Base-by-base conservation (phyloP, 1,140 invertebrate species). In the Cheumatopsyche charites region DNA sequence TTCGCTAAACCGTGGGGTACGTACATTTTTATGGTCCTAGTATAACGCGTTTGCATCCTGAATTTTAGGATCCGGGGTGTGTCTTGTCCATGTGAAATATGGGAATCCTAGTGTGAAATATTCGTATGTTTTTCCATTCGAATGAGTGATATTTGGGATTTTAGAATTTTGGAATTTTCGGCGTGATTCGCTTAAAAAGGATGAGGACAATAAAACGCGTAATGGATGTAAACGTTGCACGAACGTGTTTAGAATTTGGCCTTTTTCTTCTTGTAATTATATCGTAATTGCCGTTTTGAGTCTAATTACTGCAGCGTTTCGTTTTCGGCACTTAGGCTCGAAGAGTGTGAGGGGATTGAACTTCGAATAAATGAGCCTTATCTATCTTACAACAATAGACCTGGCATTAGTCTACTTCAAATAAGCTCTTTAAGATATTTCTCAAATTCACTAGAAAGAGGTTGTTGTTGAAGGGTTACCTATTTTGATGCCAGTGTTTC, bases 1-100 rank as follows among this genome's bases (percentile, higher is more conserved):
- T 58, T 58, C 17, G 55, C 12, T 58, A 21, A 58, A 23, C 19
- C 23, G 6, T 36, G 23, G 55, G 21, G 9, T 7, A 58, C 12
- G 21, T 19, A 12, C 23, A 58, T 58, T 58, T 58, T 58, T 58
- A 58, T 25, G 55, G 23, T n/a, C 55, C 55, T 23, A 26, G 55
- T 19, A 23, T 58, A 58, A 58, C 55, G 23, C 21, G 55, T 58
- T 26, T 58, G 55, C 17, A 26, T 58, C 55, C 4, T 25, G 55
- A 58, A 13, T 19, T 4, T 5, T 23, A 2, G 6, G 25, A 58
- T 21, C 21, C 23, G 23, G 55, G 55, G 55, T 26, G 55, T 58
- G 55, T 58, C 55, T 17, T 4, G 11, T 13, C 21, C 11, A 17
- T 4, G 23, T 58, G 21, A 58, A 58, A 26, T 58, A 58, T 58